Base-by-base conservation (phyloP, 2,113 vertebrate species). In the Nothobranchius furzeri region DNA sequence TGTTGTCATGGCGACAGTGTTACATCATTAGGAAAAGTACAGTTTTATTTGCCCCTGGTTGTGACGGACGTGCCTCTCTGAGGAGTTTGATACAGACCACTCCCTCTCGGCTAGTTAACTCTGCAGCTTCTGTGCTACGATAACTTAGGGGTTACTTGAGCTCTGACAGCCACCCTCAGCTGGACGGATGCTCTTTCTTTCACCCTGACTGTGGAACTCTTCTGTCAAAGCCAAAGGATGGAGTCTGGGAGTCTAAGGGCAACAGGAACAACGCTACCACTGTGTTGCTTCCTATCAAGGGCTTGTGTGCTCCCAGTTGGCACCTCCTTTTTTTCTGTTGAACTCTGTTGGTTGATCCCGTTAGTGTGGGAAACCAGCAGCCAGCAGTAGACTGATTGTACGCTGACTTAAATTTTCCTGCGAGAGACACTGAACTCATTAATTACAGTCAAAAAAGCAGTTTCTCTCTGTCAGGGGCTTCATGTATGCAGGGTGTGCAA, bases 241-340 rank as follows among this genome's bases (percentile, higher is more conserved):
- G 73, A 77, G 62, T 68, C 48, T 60, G 47, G 7, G 30, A 56
- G 61, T 73, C 78, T 66, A 79, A 71, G 66, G 65, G 65, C 60
- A 71, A 36, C 10, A 2, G 37, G 52, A 84, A 73, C 78, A 75
- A 73, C 43, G 3, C 30, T 9, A 3, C 50, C 57, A 45, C 70
- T 45, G 73, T 70, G 60, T 56, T 0, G 30, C 66, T 54, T 47
- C 56, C 45, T 11, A 10, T 45, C 40, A 42, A 42, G 40, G 40
- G 40, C 70, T 42, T 24, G 25, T 9, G 30, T 52, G 50, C 24
- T 48, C 67, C 47, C 54, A 30, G 49, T 54, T 43, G 47, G 64
- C n/a, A 25, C n/a, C 8, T 37, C 45, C 40, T 42, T 48, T 20
- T 35, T 60, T 42, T 17, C 30, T 30, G 30, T 30, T 30, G 4